Conservation (phyloP, 2,797 vertebrate genomes). For the Pitangus sulphuratus region DNA sequence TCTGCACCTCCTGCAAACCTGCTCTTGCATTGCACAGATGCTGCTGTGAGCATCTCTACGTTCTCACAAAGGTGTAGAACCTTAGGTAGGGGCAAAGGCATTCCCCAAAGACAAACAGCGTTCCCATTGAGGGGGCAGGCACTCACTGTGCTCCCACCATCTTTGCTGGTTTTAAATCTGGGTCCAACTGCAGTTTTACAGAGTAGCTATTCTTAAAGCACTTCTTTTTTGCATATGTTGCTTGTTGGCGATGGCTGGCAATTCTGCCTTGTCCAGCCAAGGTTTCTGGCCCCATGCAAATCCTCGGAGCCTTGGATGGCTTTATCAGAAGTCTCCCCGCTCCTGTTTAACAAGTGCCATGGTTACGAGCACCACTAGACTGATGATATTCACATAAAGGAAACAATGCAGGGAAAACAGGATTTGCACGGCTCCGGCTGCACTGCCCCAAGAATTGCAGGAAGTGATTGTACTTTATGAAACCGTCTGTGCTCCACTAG, state of each 20-base stretch:
- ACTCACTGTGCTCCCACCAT: rapidly evolving
- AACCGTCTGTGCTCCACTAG: conserved; percentile 89
- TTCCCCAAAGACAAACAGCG: not conserved
- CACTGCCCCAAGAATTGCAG: conserved; percentile 97
- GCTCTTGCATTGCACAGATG: rapidly evolving
- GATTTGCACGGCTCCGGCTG: conserved; percentile 96
- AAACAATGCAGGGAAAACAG: conserved; percentile 98
- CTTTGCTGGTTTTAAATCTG: not conserved
- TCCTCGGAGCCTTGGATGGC: conserved; percentile 54
- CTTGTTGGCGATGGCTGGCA: not conserved
- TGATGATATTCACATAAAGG: conserved; percentile 87
- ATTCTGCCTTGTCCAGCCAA: not conserved
- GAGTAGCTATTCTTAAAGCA: not conserved
- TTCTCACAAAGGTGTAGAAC: rapidly evolving
- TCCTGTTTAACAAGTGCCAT: conserved; percentile 83
- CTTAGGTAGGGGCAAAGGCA: not conserved
- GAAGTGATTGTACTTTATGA: conserved; percentile 99
- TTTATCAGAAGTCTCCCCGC: conserved; percentile 73
- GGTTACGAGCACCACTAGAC: conserved; percentile 83
- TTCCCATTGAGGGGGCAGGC: not conserved
- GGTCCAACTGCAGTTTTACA: not conserved
- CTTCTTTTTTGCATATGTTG: not conserved
- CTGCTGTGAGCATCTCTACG: not conserved
- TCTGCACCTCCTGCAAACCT: not conserved
- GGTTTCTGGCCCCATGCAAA: conserved; percentile 37